These are phyloP conservation scores for Arenaria interpres DNA, from an alignment of 2,113 vertebrate genomes.

Conservation along the genomic window DNA sequence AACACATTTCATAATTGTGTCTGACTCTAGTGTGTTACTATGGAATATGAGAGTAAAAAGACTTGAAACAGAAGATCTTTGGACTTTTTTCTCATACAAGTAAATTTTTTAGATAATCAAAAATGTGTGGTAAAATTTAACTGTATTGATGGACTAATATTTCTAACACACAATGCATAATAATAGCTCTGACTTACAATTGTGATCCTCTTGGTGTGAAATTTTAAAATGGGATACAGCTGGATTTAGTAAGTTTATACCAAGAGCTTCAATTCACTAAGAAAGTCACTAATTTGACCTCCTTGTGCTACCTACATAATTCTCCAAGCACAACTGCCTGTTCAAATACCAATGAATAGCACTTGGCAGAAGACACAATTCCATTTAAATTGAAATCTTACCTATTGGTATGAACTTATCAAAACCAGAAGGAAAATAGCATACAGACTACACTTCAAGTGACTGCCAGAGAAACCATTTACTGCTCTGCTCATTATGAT, in stretches of 20 bases:
- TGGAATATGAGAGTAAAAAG: neutral
- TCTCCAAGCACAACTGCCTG: neutral
- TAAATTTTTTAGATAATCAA: neutral
- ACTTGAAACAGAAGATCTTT: neutral
- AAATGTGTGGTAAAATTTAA: neutral
- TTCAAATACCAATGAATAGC: neutral
- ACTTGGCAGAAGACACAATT: neutral
- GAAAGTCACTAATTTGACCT: neutral
- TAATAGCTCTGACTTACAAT: neutral
- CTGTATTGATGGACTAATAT: neutral
- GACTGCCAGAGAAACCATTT: neutral
- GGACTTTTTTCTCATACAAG: neutral
- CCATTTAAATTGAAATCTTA: neutral
- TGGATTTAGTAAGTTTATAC: neutral
- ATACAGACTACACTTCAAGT: neutral
- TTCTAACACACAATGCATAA: neutral
- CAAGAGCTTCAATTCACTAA: neutral
- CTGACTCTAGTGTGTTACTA: neutral
- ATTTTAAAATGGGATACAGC: neutral
- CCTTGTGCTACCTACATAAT: neutral
- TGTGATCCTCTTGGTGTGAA: neutral
- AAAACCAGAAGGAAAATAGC: neutral
- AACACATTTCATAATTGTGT: neutral
- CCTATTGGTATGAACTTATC: neutral
- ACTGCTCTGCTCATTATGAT: neutral